Evolutionary conservation across 2,888 invertebrate species (phyloP).

Genomic region (Agrochola circellaris): DNA sequence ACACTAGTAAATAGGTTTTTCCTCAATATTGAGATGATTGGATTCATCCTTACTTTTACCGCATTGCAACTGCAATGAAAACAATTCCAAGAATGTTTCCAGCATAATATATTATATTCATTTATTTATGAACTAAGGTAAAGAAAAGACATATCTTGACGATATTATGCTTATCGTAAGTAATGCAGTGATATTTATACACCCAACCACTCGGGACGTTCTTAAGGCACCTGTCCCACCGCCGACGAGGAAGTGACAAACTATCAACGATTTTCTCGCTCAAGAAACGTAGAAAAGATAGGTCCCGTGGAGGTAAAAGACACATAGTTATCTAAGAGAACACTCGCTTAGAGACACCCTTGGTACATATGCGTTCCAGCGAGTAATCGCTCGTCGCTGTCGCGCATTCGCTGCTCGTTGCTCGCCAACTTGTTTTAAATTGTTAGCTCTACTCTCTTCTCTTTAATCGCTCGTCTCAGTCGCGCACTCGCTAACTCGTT

Average conservation of each 20-base stretch:
- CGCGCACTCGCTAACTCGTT: too few relatives aligned
- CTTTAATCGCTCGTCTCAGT: too few relatives aligned
- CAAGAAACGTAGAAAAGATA: background rate
- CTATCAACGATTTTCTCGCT: background rate
- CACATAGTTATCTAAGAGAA: background rate
- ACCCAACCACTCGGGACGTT: background rate
- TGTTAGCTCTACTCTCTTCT: too few relatives aligned
- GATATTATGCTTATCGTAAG: background rate
- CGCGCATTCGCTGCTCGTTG: too few relatives aligned
- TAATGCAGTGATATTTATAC: background rate
- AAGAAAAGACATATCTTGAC: background rate
- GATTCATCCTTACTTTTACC: conserved; percentile 3
- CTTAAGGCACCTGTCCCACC: background rate
- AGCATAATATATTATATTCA: background rate
- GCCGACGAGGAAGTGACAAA: background rate
- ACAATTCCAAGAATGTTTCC: background rate
- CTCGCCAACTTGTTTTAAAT: too few relatives aligned
- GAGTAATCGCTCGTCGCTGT: too few relatives aligned
- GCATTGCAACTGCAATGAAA: conserved; percentile 14
- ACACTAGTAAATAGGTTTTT: background rate
- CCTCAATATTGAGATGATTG: background rate
- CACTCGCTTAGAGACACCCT: background rate
- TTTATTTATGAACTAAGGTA: background rate
- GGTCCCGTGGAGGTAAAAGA: background rate
- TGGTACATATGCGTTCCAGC: too few relatives aligned